These are phyloP conservation scores for Protomyctophum bolini DNA, from an alignment of 2,113 vertebrate species.

Conservation along the genomic window DNA sequence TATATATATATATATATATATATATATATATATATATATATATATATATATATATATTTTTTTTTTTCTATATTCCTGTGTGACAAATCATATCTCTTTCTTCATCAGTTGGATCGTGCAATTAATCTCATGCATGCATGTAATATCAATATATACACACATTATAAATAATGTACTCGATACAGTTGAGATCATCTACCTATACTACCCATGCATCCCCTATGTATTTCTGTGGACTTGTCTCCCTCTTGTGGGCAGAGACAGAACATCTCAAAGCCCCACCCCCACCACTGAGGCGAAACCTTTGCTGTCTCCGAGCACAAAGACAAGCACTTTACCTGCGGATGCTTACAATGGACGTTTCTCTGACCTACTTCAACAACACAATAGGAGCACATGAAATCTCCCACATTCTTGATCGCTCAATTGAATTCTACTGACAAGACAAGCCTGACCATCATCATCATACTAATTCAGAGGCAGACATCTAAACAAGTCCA, in stretches of 20 bases:
- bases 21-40: no score
- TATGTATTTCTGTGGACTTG: constrained; percentile 51
- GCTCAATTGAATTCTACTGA: constrained; percentile 46
- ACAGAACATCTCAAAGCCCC: constrained; percentile 28
- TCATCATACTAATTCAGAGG: constrained; percentile 38
- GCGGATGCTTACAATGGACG: constrained; percentile 70
- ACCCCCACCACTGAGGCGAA: constrained; percentile 31
- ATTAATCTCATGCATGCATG: no score
- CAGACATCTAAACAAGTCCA: no score
- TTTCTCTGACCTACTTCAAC: constrained; percentile 73
- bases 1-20: no score
- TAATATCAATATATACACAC: no score
- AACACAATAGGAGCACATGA: constrained; percentile 46
- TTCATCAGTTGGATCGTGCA: no score
- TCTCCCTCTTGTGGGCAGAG: constrained; percentile 74
- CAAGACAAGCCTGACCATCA: constrained; percentile 16
- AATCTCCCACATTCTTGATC: constrained; percentile 65
- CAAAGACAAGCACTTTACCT: constrained; percentile 76
- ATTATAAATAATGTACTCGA: no score
- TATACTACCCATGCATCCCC: background rate
- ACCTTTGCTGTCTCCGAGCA: constrained; percentile 62
- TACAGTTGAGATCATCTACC: no score
- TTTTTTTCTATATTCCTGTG: no score
- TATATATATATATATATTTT: no score
- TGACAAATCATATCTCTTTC: no score